phyloP scores from a whole-genome alignment of 2,888 invertebrate species.

The Chalcosyrphus nemorum region DNA sequence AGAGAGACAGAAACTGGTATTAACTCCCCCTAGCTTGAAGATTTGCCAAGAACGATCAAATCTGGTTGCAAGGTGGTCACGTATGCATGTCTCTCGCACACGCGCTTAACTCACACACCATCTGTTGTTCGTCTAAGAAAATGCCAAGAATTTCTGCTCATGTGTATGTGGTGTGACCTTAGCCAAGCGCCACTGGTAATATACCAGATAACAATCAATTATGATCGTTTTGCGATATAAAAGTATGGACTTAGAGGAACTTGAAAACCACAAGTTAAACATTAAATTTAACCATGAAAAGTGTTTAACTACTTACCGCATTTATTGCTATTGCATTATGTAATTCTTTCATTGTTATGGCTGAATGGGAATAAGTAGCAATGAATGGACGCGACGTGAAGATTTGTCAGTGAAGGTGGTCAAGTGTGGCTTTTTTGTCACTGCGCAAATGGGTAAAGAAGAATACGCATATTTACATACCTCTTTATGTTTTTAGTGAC shows the following conservation, averaged over 20 bases:
- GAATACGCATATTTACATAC: too few species aligned
- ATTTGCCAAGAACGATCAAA: constrained; percentile 56
- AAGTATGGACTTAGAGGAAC: constrained; percentile 30
- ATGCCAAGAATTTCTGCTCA: constrained; percentile 25
- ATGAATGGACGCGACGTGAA: constrained; percentile 18
- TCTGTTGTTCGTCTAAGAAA: constrained; percentile 39
- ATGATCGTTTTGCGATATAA: constrained; percentile 50
- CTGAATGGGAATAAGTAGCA: constrained; percentile 1
- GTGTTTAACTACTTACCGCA: constrained; percentile 1
- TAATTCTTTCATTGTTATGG: constrained; percentile 21
- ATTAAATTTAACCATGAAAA: constrained; percentile 31
- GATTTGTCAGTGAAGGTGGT: constrained; percentile 4
- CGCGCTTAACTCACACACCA: neutral
- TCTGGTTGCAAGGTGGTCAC: constrained; percentile 66
- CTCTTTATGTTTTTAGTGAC: too few species aligned
- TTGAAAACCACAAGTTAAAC: constrained; percentile 19
- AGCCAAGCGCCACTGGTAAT: constrained; percentile 43
- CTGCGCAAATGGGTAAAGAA: neutral
- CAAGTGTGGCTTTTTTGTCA: neutral
- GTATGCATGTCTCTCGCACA: constrained; percentile 41
- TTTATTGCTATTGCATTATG: neutral
- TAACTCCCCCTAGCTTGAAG: constrained; percentile 11
- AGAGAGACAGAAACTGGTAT: neutral
- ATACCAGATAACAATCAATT: constrained; percentile 65
- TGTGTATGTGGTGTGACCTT: constrained; percentile 49